Evolutionary conservation across 2,113 vertebrate genomes (phyloP).

Genomic region (Equus przewalskii): DNA sequence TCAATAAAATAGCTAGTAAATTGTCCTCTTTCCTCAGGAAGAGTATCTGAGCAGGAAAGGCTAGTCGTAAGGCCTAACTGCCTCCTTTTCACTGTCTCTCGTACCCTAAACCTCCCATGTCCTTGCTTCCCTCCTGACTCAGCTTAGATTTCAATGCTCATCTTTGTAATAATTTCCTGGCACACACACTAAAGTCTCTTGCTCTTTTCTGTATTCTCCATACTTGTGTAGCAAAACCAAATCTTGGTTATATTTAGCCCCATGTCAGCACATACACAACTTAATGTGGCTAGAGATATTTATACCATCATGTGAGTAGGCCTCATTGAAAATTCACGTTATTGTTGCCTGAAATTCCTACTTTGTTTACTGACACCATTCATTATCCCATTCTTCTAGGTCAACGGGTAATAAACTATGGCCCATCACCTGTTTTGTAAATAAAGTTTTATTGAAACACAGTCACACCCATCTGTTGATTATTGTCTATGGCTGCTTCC

Average conservation of each 20-base stretch:
- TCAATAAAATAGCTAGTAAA: not conserved
- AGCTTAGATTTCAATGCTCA: not conserved
- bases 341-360: not conserved
- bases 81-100: not conserved
- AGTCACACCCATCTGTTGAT: not conserved
- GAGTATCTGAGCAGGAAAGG: not conserved
- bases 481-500: not conserved
- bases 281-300: not conserved
- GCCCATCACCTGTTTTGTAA: not conserved
- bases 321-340: not conserved
- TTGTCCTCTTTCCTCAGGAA: not conserved
- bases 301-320: not conserved
- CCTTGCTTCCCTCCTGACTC: not conserved
- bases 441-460: constrained; percentile 58
- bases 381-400: not conserved
- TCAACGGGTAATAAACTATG: not conserved
- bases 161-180: not conserved
- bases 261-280: not conserved
- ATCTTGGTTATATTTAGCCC: not conserved
- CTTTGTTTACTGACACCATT: not conserved
- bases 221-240: not conserved
- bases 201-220: not conserved
- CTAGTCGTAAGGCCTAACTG: not conserved
- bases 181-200: not conserved
- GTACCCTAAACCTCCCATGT: not conserved